Base-by-base conservation (phyloP, 2,113 vertebrate species). In the Acrocephalus kingi region DNA sequence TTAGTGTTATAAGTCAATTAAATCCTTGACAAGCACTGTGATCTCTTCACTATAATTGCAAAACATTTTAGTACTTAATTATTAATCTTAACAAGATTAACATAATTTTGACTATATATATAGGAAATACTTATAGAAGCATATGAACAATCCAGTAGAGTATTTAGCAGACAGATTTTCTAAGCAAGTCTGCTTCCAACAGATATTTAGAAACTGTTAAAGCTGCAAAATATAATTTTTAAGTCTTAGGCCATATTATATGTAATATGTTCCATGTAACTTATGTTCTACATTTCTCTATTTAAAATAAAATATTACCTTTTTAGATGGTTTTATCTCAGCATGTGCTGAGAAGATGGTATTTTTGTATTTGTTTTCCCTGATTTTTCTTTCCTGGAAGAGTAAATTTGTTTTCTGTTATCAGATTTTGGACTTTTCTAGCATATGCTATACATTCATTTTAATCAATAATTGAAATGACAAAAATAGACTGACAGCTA, bases 381-480 rank as follows among this genome's bases (percentile, higher is more conserved):
- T 55, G 15, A 41, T 91, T 78, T 73, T 86, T 63, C 58, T 69
- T 94, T 87, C 48, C 30, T 89, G 39, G 63, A 88, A 73, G 23
- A 93, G 52, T 16, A 49, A 55, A 37, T 72, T 37, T 69, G 31
- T 94, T 95, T 63, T 66, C 61, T 89, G 39, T 80, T 87, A 85
- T 15, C 52, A 69, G 51, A 89, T 95, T 97, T 97, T 96, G 68
- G 87, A 94, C 88, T 93, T 94, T 90, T 64, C 67, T 55, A 82
- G 74, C 28, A 37, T 91, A 64, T 89, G 63, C 68, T 89, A n/a
- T 76, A 54, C 48, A 68, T 81, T 93, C 25, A 93, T 88, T 45
- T 90, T 69, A 93, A 93, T 79, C 63, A 87, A 67, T 89, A 73
- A 92, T 78, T 94, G 90, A 96, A 96, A 11, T 19, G 5, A 30